Base-by-base conservation (phyloP, 2,888 invertebrate species). In the Ormyrus thymus region DNA sequence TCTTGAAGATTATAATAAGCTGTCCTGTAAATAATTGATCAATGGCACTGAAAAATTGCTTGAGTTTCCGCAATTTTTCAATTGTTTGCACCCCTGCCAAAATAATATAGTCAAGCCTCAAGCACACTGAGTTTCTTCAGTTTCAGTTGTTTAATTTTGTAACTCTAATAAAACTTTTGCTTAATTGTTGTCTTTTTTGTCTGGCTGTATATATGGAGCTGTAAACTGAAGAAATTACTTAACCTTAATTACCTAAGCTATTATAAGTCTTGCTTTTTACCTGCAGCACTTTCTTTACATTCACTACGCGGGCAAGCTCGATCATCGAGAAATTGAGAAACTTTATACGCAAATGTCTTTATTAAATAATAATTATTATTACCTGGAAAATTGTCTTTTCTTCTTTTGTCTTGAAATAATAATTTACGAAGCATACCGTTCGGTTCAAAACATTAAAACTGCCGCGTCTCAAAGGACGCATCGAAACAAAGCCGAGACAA, bases 21-120 rank as follows among this genome's bases (percentile, higher is more conserved):
- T 13, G 43, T 48, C 50, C n/a, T 59, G 50, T 68, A 53, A 10
- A 75, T 51, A 74, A 59, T 68, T 55, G 59, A 45, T 50, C 29
- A 29, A 75, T 79, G 70, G 75, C 71, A 75, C 65, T 62, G 68
- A 65, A 65, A 73, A 75, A 75, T 79, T 79, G 75, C 79, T 79
- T 71, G 6, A 70, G 11, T 65, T 7, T 62, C 75, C 68, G 79
- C 75, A 75, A 79, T 79, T 79, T 78, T 79, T 79, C 74, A 75
- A 70, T 75, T 75, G n/a, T 79, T 79, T 79, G 79, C 79, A 79
- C 79, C 58, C 62, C 73, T 56, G 53, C 10, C 53, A 56, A 50
- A 55, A 43, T 56, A 73, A 9, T 51, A n/a, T 58, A 70, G 65
- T 56, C 7, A 64, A 50, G 65, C 65, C 29, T 15, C 13, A 56